Evolutionary conservation across 2,113 vertebrate species (phyloP), one percentile per base, ranked within the genome.

Genomic region (Pandion haliaetus): DNA sequence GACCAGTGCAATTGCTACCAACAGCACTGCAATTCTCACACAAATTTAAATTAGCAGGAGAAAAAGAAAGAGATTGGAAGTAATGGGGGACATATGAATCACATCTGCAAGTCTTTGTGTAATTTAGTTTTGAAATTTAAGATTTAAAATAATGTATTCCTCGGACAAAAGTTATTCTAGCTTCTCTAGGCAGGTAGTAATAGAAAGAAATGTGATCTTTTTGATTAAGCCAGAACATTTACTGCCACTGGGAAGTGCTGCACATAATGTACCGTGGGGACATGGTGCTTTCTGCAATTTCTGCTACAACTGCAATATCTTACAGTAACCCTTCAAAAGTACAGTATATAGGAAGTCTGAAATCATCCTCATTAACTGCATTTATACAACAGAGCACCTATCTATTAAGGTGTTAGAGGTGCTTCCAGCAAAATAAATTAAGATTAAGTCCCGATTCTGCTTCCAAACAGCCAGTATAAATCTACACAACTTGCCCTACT

Each of bases 171-270:
- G 91, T 97, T 96, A 93, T 97, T 95, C 78, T 62, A 97, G 78
- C 62, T 97, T 97, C 95, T 96, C 93, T 32, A 77, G 91, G 94
- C 97, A 96, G 78, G 91, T 90, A 94, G 84, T 95, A 95, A 97
- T 90, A 93, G 96, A 91, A 95, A 97, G 96, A 97, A 97, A 95
- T 97, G 89, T 85, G 93, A 91, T 91, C 86, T 97, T 97, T 97
- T 95, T 95, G 94, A 96, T 97, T 96, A 97, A 97, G 86, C 29
- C 84, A 82, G 96, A 96, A 94, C 97, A 94, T 94, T 96, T 97
- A 96, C 62, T 97, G 96, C 93, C 94, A 73, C 78, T 91, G 91
- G 86, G 73, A 96, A 96, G 81, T 82, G 70, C 89, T 80, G 83
- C 84, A 67, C 66, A 62, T 91, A 95, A 95, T 81, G 74, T 91